Percentiles rank a stretch among this genome's conserved stretches.
Conservation (phyloP, 2,888 invertebrate species). For the Nebria brevicollis region DNA sequence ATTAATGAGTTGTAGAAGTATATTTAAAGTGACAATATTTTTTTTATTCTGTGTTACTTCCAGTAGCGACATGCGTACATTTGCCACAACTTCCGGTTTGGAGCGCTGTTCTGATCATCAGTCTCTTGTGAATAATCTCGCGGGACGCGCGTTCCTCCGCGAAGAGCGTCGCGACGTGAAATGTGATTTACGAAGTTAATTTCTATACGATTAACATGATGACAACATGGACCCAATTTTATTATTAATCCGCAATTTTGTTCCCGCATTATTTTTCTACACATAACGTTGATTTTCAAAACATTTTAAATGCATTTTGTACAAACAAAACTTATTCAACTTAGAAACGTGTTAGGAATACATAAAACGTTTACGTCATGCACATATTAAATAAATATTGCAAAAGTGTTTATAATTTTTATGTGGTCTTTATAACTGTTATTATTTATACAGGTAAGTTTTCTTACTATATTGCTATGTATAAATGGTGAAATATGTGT, state of each 20-base stretch:
- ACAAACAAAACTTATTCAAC: not conserved
- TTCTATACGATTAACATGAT: conserved; percentile 2
- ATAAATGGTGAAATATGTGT: not conserved
- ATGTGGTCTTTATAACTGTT: conserved; percentile 31
- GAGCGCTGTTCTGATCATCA: conserved; percentile 42
- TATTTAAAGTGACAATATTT: not conserved
- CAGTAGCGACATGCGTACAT: conserved; percentile 39
- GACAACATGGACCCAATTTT: not conserved
- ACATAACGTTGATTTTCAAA: not conserved
- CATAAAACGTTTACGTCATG: conserved; percentile 26
- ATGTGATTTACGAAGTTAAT: conserved; percentile 35
- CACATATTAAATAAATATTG: conserved; percentile 38
- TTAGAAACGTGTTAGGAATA: conserved; percentile 6
- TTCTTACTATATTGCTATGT: not conserved
- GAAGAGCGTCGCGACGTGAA: conserved; percentile 32
- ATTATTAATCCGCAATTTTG: not conserved
- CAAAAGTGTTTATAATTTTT: conserved; percentile 42
- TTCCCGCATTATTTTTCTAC: not conserved
- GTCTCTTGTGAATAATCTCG: conserved; percentile 45
- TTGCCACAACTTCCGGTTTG: conserved; percentile 42
- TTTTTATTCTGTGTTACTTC: conserved; percentile 12
- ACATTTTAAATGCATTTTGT: conserved; percentile 13
- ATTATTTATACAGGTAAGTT: conserved; percentile 37
- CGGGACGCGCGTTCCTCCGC: conserved; percentile 28
- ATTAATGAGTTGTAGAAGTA: too few species aligned